Conservation (phyloP, 2,113 vertebrate species). For the Gasterosteus aculeatus region DNA sequence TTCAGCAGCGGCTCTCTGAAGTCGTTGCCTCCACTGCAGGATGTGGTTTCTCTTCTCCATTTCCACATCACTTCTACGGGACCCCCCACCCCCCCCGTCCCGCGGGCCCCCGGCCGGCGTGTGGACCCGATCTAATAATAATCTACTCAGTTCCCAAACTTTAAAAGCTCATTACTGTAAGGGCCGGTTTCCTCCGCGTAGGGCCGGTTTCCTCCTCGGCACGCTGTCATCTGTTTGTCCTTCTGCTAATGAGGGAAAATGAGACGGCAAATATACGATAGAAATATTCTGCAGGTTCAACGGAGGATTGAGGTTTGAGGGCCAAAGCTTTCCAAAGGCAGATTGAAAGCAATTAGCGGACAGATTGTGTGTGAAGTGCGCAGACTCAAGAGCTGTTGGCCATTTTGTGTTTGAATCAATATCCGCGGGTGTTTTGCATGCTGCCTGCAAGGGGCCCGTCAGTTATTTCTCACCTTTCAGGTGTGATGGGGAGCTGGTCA, state of each 20-base stretch:
- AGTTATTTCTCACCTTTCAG: neutral
- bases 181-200: conserved; percentile 14
- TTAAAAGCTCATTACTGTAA: conserved; percentile 31
- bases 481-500: neutral
- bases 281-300: conserved; percentile 19
- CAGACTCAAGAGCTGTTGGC: conserved; percentile 1
- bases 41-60: conserved; percentile 22
- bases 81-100: conserved; percentile 35
- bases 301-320: neutral
- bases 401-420: conserved; percentile 2
- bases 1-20: too few species aligned
- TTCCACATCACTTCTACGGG: conserved; percentile 21
- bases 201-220: conserved; percentile 12
- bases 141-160: conserved; percentile 16
- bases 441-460: neutral
- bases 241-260: conserved; percentile 33
- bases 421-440: neutral
- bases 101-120: neutral
- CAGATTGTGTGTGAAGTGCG: neutral
- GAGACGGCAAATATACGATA: conserved; percentile 18
- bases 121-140: conserved; percentile 6
- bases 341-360: conserved; percentile 17
- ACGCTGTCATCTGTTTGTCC: conserved; percentile 20
- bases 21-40: conserved; percentile 3
- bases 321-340: conserved; percentile 12